Evolutionary conservation across 1,140 invertebrate genomes (phyloP).

Genomic region (Fopius arisanus): DNA sequence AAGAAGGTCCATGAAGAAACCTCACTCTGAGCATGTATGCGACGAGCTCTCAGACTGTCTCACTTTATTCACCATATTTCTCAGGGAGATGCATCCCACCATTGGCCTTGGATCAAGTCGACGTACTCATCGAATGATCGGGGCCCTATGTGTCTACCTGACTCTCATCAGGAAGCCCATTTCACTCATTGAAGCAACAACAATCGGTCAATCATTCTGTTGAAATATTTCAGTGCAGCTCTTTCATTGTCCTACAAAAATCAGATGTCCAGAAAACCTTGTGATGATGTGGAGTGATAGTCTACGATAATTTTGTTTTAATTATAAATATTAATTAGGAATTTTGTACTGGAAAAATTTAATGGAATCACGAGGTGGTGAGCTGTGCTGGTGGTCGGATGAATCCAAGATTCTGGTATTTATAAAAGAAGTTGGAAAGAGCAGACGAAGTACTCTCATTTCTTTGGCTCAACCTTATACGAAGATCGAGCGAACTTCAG

Average conservation of each 20-base stretch:
- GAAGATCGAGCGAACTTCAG: conserved; percentile 16
- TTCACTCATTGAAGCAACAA: conserved; percentile 41
- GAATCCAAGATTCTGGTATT: not conserved
- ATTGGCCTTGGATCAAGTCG: conserved; percentile 23
- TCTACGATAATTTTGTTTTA: too few relatives aligned
- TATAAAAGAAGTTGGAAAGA: conserved; percentile 2
- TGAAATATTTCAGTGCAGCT: too few relatives aligned
- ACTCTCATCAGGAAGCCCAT: conserved; percentile 20
- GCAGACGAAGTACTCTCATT: conserved; percentile 19
- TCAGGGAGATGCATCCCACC: not conserved
- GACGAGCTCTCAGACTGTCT: not conserved
- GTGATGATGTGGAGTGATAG: too few relatives aligned
- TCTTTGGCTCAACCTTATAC: conserved; percentile 3
- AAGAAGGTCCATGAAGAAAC: not conserved
- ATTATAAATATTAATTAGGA: too few relatives aligned
- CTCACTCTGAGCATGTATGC: not conserved
- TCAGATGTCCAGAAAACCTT: too few relatives aligned
- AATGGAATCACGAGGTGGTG: not conserved
- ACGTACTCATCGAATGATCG: conserved; percentile 8
- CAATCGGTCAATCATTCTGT: not conserved
- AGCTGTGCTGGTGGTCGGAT: not conserved
- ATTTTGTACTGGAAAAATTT: too few relatives aligned
- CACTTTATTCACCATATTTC: conserved; percentile 6
- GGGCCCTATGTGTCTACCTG: not conserved
- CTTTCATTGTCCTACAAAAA: too few relatives aligned